Evolutionary conservation across 2,797 vertebrate species (phyloP).

Genomic region (Sebastolobus altivelis): DNA sequence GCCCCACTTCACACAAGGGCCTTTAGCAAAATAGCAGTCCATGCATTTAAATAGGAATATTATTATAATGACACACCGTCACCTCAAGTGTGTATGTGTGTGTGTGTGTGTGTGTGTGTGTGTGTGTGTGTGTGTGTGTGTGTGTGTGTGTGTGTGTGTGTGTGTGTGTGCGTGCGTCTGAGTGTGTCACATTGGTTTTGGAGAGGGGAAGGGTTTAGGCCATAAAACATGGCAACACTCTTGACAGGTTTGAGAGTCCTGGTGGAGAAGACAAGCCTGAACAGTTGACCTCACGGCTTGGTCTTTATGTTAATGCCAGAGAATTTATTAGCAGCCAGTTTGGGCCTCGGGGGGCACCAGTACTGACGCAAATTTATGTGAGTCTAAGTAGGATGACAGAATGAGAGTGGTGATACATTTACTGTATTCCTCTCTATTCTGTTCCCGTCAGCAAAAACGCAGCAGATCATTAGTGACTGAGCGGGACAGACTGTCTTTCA

Average conservation of each 20-base stretch:
- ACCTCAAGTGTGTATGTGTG: constrained; percentile 31
- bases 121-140: constrained; percentile 35
- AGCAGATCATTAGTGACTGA: constrained; percentile 31
- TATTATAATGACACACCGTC: constrained; percentile 90
- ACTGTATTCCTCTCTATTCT: constrained; percentile 35
- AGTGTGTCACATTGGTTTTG: constrained; percentile 45
- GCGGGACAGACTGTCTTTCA: constrained; percentile 14
- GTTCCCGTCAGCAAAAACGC: constrained; percentile 40
- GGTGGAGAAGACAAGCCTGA: constrained; percentile 66
- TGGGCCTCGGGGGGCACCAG: constrained; percentile 46
- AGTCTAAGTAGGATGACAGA: constrained; percentile 46
- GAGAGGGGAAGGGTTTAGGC: constrained; percentile 33
- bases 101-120: constrained; percentile 3
- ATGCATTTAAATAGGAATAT: constrained; percentile 99
- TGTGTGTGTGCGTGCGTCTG: constrained; percentile 17
- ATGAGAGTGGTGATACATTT: constrained; percentile 42
- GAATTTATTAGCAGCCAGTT: constrained; percentile 68
- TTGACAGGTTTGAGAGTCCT: constrained; percentile 82
- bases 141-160: constrained; percentile 14
- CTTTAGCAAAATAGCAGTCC: constrained; percentile 90
- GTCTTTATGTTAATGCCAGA: constrained; percentile 72
- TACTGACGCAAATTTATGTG: constrained; percentile 57
- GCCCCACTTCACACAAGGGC: constrained; percentile 79
- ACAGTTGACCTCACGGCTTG: constrained; percentile 74
- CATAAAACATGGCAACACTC: constrained; percentile 64